These are phyloP conservation scores for Poecilia latipinna DNA, from an alignment of 2,113 vertebrate genomes.

Conservation along the genomic window DNA sequence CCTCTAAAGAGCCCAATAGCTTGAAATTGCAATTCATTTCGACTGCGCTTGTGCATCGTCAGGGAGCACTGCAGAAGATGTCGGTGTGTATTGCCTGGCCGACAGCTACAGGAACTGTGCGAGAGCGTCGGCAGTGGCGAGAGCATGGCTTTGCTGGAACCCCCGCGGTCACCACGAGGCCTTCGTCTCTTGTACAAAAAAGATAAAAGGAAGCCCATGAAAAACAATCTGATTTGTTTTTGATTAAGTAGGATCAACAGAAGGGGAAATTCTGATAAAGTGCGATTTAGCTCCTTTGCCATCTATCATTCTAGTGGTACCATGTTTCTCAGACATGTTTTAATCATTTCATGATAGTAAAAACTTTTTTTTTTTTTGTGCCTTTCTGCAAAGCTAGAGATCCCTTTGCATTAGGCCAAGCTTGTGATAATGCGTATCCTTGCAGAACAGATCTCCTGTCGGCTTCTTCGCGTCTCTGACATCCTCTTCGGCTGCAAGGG, in stretches of 20 bases:
- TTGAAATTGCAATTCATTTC: no score
- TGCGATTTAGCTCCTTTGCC: conserved; percentile 29
- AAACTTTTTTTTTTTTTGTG: background rate
- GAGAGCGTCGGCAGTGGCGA: no score
- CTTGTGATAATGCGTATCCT: background rate
- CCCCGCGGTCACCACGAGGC: no score
- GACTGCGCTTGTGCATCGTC: no score
- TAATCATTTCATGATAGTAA: conserved; percentile 1
- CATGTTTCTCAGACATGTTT: conserved; percentile 3
- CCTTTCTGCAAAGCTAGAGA: conserved; percentile 15
- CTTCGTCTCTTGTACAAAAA: background rate
- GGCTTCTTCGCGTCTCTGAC: conserved; percentile 7
- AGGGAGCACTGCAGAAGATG: no score
- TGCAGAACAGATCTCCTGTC: conserved; percentile 11
- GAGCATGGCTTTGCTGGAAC: no score
- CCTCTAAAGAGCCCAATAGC: no score
- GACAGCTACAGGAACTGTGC: no score
- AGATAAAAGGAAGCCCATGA: background rate
- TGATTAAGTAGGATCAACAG: background rate
- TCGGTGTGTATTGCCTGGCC: no score
- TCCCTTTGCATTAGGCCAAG: conserved; percentile 7
- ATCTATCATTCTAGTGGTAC: background rate
- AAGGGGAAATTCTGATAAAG: conserved; percentile 43
- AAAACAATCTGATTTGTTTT: background rate
- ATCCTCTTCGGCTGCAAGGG: background rate